Base-by-base conservation (phyloP, 2,797 vertebrate species). In the Diplodus puntazzo region DNA sequence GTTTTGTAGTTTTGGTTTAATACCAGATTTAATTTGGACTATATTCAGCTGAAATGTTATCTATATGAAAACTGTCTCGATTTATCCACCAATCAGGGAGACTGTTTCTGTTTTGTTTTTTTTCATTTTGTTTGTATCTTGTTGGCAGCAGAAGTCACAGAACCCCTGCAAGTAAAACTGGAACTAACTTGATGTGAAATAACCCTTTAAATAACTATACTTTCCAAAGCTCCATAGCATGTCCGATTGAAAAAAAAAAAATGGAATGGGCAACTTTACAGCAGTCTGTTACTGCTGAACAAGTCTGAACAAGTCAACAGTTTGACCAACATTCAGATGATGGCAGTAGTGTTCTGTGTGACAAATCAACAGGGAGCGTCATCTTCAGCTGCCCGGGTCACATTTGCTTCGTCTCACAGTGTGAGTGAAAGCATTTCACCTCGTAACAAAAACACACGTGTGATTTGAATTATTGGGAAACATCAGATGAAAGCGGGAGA, bases 281-380 rank as follows among this genome's bases (percentile, higher is more conserved):
- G 34, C 34, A 34, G 7, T 34, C 34, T 34, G 34, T 34, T 34
- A 9, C 34, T 68, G 52, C 45, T 49, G 10, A 59, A 54, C 30
- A 16, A 61, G 43, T 34, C 34, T 34, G 34, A 34, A 34, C 34
- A 9, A 34, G 34, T 34, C 34, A 34, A 34, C 34, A 34, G 34
- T 77, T 77, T 54, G 57, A 77, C 42, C 42, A 45, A 49, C 46
- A 9, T 73, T 88, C 88, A 91, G 89, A 83, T 42, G 87, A 91
- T 91, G 91, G 85, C 90, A 89, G 90, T 30, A 91, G 79, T 39
- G 86, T 21, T 73, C 82, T 87, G 57, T 7, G 34, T 69, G n/a
- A 45, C 55, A 73, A 59, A 71, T 60, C 50, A 50, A 16, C 5
- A 3, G 2, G 25, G 27, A 27, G 4, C 34, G n/a, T 46, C 3